Evolutionary conservation across 2,797 vertebrate genomes (phyloP), one percentile per base, ranked within the genome.

Genomic region (Oreochromis mossambicus): DNA sequence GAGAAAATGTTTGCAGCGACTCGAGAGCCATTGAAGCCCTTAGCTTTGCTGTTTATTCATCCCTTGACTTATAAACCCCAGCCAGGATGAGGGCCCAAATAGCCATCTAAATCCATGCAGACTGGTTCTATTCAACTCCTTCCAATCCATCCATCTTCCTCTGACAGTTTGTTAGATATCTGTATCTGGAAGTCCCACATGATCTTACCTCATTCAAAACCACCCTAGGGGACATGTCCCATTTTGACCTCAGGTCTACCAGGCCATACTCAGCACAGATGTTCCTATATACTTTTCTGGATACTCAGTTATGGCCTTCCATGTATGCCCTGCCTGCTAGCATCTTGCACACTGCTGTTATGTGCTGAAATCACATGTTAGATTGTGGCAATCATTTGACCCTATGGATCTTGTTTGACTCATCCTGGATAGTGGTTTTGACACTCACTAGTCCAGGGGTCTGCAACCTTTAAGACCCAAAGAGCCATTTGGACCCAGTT

Each of bases 281-380:
- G 6, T 13, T 6, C n/a, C 51, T 54, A 24, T 54, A 24, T 54
- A 54, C 51, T 0, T 54, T 24, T 11, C 21, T 54, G 50, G 10
- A 5, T 9, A 12, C 51, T 54, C 11, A 52, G 50, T 52, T 52
- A 52, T 3, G 50, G 0, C 50, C 50, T 52, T 52, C 50, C 50
- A 21, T 52, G 19, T 52, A 52, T 52, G 50, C 50, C 19, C 50
- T 52, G 9, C 50, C 50, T 52, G 50, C 19, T 52, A 52, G 19
- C 1, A 52, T 11, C 19, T 52, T 52, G 50, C 50, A 52, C 0
- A 0, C 50, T 46, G 43, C 15, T 46, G 51, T 21, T 52, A 21
- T 52, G 51, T 52, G 51, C 51, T 52, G 51, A 1, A 10, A 52
- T 52, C n/a, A 21, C 10, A 3, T 52, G 51, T 52, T 52, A 52